Percentiles rank a stretch among this genome's conserved stretches.
Conservation (phyloP, 2,113 vertebrate genomes). For the Caloenas nicobarica region DNA sequence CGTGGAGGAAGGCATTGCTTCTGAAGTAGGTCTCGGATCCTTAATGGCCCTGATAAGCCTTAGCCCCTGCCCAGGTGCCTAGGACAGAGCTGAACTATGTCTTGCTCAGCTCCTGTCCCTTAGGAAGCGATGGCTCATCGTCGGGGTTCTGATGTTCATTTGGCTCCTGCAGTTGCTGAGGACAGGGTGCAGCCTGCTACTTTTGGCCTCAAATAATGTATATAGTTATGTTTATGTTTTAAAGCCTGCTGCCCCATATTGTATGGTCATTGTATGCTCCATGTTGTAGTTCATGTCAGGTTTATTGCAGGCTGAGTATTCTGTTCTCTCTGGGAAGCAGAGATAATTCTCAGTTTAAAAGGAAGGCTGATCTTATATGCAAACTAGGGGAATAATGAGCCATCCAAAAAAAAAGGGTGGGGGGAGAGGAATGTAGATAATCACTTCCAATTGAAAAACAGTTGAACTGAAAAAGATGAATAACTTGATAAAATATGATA, state of each 20-base stretch:
- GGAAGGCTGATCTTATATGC: constrained; percentile 1
- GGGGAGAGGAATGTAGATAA: neutral
- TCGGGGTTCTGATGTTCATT: too few species aligned
- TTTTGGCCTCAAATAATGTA: too few species aligned
- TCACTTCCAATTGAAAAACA: neutral
- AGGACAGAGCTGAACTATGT: too few species aligned
- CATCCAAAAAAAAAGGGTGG: neutral
- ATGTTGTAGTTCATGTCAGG: neutral
- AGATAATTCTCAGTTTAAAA: constrained; percentile 8
- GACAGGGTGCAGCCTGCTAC: too few species aligned
- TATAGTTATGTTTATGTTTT: too few species aligned
- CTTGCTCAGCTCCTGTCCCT: too few species aligned
- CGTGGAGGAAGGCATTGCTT: too few species aligned
- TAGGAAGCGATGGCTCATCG: too few species aligned
- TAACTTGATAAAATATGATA: neutral
- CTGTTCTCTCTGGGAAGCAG: neutral
- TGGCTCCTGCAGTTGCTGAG: too few species aligned
- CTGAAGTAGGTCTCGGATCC: too few species aligned
- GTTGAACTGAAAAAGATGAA: neutral
- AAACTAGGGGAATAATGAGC: neutral
- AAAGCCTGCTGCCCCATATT: neutral
- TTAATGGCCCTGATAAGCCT: too few species aligned
- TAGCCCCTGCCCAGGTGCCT: too few species aligned
- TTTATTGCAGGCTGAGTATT: neutral
- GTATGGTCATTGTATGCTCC: neutral